Evolutionary conservation across 2,888 invertebrate genomes (phyloP).

Genomic region (Marronus borbonicus): DNA sequence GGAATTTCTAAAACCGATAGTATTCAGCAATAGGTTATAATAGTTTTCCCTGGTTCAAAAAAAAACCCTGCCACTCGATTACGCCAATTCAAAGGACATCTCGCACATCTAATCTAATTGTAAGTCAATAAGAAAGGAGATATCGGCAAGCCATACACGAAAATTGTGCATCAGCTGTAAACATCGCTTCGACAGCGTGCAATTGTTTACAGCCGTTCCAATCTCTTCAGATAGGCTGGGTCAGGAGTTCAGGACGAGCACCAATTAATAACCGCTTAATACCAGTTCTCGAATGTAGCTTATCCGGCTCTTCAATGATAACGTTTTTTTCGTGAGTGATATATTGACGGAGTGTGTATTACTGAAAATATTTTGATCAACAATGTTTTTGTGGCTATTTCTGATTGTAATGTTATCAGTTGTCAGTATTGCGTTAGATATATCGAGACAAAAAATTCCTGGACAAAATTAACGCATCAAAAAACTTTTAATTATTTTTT

Average conservation of each 20-base stretch:
- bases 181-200: background rate
- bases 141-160: background rate
- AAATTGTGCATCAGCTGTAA: slow-evolving; percentile 13
- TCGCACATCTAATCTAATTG: too few species aligned
- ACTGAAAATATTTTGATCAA: background rate
- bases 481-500: too few species aligned
- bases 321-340: background rate
- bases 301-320: slow-evolving; percentile 3
- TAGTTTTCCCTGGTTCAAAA: too few species aligned
- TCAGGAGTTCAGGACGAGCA: slow-evolving; percentile 11
- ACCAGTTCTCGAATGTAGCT: background rate
- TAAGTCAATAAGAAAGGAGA: too few species aligned
- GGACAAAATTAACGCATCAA: too few species aligned
- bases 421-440: background rate
- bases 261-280: slow-evolving; percentile 27
- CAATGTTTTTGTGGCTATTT: background rate
- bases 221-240: slow-evolving; percentile 13
- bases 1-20: too few species aligned
- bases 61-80: too few species aligned
- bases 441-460: background rate
- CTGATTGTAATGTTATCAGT: background rate
- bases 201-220: background rate
- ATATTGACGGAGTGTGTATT: background rate
- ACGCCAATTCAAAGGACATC: too few species aligned
- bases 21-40: too few species aligned